Conservation (phyloP, 2,888 invertebrate genomes). For the Lydus trimaculatus region DNA sequence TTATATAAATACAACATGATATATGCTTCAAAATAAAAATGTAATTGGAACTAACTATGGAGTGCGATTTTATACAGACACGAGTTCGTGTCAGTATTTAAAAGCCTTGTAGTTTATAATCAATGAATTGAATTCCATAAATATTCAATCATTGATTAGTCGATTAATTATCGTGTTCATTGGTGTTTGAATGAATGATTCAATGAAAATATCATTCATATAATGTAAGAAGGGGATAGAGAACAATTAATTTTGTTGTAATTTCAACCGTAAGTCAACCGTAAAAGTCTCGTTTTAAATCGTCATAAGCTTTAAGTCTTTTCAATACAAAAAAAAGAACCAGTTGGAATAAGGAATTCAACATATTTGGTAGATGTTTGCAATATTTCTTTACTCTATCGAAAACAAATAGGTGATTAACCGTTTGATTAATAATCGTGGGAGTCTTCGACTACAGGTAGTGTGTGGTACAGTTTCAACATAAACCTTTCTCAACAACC, state of each 20-base stretch:
- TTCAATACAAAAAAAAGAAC: neutral
- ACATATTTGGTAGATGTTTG: conserved; percentile 1
- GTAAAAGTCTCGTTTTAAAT: conserved; percentile 8
- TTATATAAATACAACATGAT: no score
- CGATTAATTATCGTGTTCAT: conserved; percentile 15
- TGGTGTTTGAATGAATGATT: conserved; percentile 14
- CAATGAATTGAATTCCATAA: conserved; percentile 10
- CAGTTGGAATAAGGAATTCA: neutral
- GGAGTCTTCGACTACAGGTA: conserved; percentile 13
- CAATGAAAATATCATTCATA: neutral
- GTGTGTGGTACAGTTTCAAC: conserved; percentile 10
- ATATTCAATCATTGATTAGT: conserved; percentile 6
- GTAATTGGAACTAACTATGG: neutral
- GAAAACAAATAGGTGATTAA: conserved; percentile 28
- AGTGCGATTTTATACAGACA: neutral
- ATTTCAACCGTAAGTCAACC: neutral
- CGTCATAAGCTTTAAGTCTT: neutral
- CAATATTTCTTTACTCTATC: conserved; percentile 9
- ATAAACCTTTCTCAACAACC: neutral
- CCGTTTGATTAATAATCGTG: conserved; percentile 34
- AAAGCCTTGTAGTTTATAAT: neutral
- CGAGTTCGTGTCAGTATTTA: neutral
- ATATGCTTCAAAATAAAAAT: neutral
- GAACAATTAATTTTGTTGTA: conserved; percentile 11
- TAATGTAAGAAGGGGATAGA: neutral